phyloP scores from a whole-genome alignment of 2,797 vertebrate species.

The Muscicapa striata region DNA sequence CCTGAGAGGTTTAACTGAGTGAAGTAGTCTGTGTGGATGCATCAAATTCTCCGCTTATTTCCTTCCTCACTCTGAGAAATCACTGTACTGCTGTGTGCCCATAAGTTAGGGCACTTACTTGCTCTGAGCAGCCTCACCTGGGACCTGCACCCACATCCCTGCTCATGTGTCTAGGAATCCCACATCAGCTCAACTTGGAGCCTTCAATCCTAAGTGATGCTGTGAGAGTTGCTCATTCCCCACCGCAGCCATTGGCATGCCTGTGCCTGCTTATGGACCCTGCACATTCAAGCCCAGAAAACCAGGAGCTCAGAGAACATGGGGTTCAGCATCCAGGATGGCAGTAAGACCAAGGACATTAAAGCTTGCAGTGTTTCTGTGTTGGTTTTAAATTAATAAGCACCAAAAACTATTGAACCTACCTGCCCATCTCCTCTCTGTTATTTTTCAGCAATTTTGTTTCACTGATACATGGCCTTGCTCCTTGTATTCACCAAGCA shows the following conservation, averaged over 20 bases:
- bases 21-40: not conserved
- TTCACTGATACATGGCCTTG: not conserved
- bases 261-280: not conserved
- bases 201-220: not conserved
- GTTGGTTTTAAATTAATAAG: not conserved
- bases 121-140: not conserved
- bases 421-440: not conserved
- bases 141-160: not conserved
- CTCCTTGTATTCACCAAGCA: not conserved
- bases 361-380: not conserved
- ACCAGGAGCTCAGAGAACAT: not conserved
- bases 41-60: not conserved
- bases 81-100: not conserved
- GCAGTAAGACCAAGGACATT: not conserved
- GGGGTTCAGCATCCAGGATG: not conserved
- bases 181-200: not conserved
- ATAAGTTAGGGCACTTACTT: too few species aligned
- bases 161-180: not conserved
- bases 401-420: not conserved
- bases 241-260: not conserved
- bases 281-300: not conserved
- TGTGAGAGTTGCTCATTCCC: not conserved
- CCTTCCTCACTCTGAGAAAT: not conserved
- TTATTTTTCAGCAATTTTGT: not conserved
- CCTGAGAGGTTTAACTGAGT: not conserved